phyloP scores from a whole-genome alignment of 2,113 vertebrate species.

The Sakesphorus luctuosus region DNA sequence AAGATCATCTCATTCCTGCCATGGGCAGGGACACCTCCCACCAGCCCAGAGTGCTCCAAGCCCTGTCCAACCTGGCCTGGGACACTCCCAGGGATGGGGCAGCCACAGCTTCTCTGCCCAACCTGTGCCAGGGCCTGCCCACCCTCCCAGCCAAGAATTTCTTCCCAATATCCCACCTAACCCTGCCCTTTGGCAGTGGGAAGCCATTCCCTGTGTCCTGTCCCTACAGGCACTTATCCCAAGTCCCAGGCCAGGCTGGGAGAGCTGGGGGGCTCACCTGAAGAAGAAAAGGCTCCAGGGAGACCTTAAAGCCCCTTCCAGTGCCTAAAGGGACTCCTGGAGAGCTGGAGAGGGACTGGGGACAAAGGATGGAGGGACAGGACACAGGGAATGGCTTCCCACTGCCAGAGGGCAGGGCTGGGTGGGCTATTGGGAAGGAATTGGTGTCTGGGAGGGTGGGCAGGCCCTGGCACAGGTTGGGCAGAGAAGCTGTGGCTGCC shows the following conservation, averaged over 20 bases:
- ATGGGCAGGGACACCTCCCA: not conserved
- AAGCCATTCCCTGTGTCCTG: not conserved
- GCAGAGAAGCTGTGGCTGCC: no score
- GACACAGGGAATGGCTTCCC: no score
- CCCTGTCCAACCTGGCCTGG: not conserved
- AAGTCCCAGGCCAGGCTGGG: not conserved
- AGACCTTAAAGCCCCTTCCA: no score
- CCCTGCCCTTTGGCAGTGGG: not conserved
- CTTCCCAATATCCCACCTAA: not conserved
- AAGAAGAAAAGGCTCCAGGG: no score
- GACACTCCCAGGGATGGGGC: not conserved
- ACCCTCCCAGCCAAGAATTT: not conserved
- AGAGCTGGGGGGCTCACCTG: no score
- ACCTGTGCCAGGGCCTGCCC: not conserved
- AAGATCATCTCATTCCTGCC: fast-evolving
- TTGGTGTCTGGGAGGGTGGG: no score
- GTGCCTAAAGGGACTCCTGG: no score
- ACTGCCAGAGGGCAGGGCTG: no score
- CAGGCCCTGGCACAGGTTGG: no score
- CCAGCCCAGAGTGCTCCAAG: fast-evolving
- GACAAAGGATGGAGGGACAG: no score
- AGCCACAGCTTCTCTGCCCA: not conserved
- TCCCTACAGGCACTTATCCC: not conserved
- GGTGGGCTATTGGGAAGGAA: no score
- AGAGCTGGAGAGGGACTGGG: no score